These are phyloP conservation scores for Zygaena filipendulae DNA, from an alignment of 2,888 invertebrate genomes.

Conservation along the genomic window DNA sequence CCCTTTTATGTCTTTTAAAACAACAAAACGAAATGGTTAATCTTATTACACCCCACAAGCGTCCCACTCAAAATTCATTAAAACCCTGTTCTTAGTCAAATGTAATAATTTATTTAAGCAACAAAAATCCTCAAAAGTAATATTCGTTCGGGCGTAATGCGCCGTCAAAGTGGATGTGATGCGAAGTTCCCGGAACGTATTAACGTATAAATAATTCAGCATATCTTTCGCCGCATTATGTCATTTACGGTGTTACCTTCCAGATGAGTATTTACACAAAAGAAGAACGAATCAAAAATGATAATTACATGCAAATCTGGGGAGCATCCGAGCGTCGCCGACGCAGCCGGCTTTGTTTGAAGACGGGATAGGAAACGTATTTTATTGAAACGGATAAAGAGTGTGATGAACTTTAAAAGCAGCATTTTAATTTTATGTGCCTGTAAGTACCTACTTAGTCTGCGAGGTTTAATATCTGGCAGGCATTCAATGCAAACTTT, in stretches of 20 bases:
- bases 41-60: slow-evolving; percentile 37
- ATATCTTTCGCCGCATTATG: slow-evolving; percentile 63
- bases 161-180: slow-evolving; percentile 35
- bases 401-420: no score
- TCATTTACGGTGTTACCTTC: slow-evolving; percentile 64
- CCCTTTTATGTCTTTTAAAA: slow-evolving; percentile 42
- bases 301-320: slow-evolving; percentile 67
- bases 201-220: slow-evolving; percentile 64
- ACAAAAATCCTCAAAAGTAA: slow-evolving; percentile 63
- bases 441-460: no score
- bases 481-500: no score
- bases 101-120: slow-evolving; percentile 62
- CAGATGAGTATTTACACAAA: slow-evolving; percentile 63
- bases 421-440: no score
- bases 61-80: slow-evolving; percentile 57
- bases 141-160: slow-evolving; percentile 59
- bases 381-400: no score
- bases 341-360: no score
- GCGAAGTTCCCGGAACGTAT: slow-evolving; percentile 36
- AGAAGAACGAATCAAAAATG: slow-evolving; percentile 69
- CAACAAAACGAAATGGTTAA: slow-evolving; percentile 39
- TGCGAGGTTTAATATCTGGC: no score
- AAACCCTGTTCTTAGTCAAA: slow-evolving; percentile 58
- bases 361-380: no score
- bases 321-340: slow-evolving; percentile 43